Evolutionary conservation across 2,888 invertebrate species (phyloP).

Genomic region (Tenthredo mesomela): DNA sequence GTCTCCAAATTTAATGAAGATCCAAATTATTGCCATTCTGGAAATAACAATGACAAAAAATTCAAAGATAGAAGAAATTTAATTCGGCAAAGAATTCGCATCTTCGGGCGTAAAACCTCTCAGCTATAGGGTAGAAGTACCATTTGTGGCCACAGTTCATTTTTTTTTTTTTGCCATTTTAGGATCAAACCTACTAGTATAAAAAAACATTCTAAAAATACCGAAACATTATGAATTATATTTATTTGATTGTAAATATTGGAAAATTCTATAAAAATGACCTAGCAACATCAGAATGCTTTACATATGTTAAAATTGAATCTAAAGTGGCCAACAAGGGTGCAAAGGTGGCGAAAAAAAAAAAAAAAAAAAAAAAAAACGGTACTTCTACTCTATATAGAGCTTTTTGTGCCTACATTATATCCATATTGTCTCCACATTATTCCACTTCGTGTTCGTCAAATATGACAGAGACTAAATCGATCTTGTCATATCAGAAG

Average conservation of each 20-base stretch:
- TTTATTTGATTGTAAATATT: too few species aligned
- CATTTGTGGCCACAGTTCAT: too few species aligned
- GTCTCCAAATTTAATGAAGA: not conserved
- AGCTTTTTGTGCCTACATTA: not conserved
- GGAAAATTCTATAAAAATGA: too few species aligned
- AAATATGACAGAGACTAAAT: slow-evolving; percentile 11
- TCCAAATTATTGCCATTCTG: not conserved
- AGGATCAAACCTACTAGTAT: too few species aligned
- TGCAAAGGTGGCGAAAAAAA: too few species aligned
- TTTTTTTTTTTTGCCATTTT: too few species aligned
- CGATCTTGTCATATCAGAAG: slow-evolving; percentile 2
- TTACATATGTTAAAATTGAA: too few species aligned
- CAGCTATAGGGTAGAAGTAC: not conserved
- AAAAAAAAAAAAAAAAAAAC: too few species aligned
- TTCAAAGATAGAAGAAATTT: not conserved
- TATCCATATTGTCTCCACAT: not conserved
- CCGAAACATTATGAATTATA: too few species aligned
- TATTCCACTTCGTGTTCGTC: slow-evolving; percentile 15
- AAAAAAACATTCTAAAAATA: too few species aligned
- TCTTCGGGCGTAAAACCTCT: not conserved
- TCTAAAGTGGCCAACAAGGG: too few species aligned
- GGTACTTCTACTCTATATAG: not conserved
- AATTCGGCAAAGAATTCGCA: not conserved
- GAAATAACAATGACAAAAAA: not conserved
- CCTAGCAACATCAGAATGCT: too few species aligned